Evolutionary conservation across 2,888 invertebrate genomes (phyloP), one percentile per base, ranked within the genome.

Genomic region (Galerucella nymphaeae): DNA sequence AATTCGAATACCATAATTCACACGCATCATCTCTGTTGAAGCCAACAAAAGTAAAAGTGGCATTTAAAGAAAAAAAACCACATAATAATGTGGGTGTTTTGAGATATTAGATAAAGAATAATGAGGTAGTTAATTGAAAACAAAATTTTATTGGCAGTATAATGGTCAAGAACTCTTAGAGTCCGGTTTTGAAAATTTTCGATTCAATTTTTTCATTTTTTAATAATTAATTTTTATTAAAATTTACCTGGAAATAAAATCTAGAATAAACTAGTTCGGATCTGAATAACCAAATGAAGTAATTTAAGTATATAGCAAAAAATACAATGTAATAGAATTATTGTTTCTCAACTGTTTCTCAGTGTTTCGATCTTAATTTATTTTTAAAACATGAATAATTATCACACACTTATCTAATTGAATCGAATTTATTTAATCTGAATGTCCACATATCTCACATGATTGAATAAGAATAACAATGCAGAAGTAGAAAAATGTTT

Each of bases 281-380:
- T 53, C 53, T 53, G 53, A 18, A n/a, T n/a, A n/a, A 10, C 3
- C 18, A 18, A 53, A 16, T 53, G n/a, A 16, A 67, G 55, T 42
- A 64, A 70, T 63, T 42, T 23, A 16, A 41, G 38, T 30, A 9
- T 48, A 8, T 23, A 63, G 30, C 53, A 55, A 55, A 63, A 42
- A 64, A 63, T 57, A 70, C 23, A 70, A 42, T 70, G 45, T 70
- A 70, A 70, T 57, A 4, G 16, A 62, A n/a, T 13, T 10, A 38
- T 70, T n/a, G n/a, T n/a, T 70, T 57, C 64, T 45, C 57, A 70
- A 70, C 48, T 16, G 6, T 16, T 64, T 63, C 70, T 57, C 48
- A 63, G 2, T 16, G 16, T 53, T 18, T 18, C 16, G 16, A 16
- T 53, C 16, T 16, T 16, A 53, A 18, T 63, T 61, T 67, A 59